Percentiles rank a stretch among this genome's conserved stretches.
Conservation (phyloP, 2,113 vertebrate species). For the Cottus gobio region DNA sequence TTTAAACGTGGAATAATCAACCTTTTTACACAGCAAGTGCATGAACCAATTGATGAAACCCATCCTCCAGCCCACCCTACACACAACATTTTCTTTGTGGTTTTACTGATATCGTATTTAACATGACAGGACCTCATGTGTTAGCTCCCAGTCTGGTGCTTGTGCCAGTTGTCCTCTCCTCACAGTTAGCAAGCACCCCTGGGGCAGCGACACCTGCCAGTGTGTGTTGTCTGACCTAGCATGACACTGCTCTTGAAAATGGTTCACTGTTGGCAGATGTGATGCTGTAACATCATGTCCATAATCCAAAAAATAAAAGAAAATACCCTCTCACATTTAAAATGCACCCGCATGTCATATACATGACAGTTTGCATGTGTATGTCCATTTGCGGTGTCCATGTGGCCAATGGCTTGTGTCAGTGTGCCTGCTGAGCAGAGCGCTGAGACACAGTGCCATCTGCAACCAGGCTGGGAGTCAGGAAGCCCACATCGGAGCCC, state of each 20-base stretch:
- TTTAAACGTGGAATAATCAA: not conserved
- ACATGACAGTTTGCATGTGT: slow-evolving; percentile 4
- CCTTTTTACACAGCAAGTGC: not conserved
- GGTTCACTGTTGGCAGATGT: slow-evolving; percentile 34
- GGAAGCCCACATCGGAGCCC: slow-evolving; percentile 82
- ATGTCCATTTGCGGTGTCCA: slow-evolving; percentile 49
- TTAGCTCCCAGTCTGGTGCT: slow-evolving; percentile 69
- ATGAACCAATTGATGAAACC: not conserved
- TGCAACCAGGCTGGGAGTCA: slow-evolving; percentile 82
- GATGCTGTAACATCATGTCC: not conserved
- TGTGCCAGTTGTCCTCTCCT: slow-evolving; percentile 72
- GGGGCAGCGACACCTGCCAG: slow-evolving; percentile 75
- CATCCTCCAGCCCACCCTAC: not conserved
- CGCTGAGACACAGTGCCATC: slow-evolving; percentile 80
- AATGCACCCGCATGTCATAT: not conserved
- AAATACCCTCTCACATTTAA: not conserved
- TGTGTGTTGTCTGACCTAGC: slow-evolving; percentile 60
- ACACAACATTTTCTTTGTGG: slow-evolving; percentile 26
- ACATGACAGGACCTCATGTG: slow-evolving; percentile 74
- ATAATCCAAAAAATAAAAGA: not conserved
- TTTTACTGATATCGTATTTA: slow-evolving; percentile 75
- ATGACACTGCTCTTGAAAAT: slow-evolving; percentile 43
- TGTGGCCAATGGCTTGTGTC: slow-evolving; percentile 70
- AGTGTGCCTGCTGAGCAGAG: slow-evolving; percentile 68
- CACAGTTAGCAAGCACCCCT: slow-evolving; percentile 63